These are phyloP conservation scores for Drosophila sechellia DNA, from an alignment of 1,140 invertebrate genomes.

Conservation along the genomic window DNA sequence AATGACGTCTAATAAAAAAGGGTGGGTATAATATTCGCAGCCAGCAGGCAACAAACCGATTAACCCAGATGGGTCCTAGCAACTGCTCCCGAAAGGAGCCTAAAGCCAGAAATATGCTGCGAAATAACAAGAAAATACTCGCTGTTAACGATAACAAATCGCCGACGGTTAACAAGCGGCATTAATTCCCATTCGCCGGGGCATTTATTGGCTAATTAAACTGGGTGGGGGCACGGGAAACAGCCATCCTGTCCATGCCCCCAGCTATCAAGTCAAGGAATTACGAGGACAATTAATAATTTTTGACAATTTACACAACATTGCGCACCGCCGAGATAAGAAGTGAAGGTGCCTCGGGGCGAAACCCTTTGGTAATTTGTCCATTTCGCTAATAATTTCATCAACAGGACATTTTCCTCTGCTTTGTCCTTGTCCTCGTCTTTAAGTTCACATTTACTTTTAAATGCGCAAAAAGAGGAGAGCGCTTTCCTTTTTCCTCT, in stretches of 20 bases:
- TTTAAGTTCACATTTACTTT: conserved; percentile 39
- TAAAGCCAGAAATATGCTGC: conserved; percentile 50
- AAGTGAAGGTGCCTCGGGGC: conserved; percentile 10
- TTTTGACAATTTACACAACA: conserved; percentile 84
- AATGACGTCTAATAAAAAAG: conserved; percentile 69
- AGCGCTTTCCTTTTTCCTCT: conserved; percentile 24
- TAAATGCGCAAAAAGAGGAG: conserved; percentile 1
- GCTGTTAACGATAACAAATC: conserved; percentile 78
- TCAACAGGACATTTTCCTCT: conserved; percentile 15
- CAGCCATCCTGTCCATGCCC: conserved; percentile 6
- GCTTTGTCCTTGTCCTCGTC: neutral
- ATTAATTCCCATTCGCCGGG: conserved; percentile 76
- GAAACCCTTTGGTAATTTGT: conserved; percentile 42
- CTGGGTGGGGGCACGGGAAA: conserved; percentile 21
- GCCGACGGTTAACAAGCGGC: conserved; percentile 72
- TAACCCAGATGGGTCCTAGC: conserved; percentile 56
- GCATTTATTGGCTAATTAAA: conserved; percentile 81
- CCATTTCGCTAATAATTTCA: conserved; percentile 53
- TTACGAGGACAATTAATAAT: conserved; percentile 82
- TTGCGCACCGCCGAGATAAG: conserved; percentile 48
- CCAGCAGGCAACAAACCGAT: conserved; percentile 72
- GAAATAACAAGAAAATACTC: conserved; percentile 45
- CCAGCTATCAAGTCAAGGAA: conserved; percentile 28
- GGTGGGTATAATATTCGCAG: conserved; percentile 30
- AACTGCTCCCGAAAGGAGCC: conserved; percentile 9